Conservation (phyloP, 2,113 vertebrate species). For the Lethenteron camtschaticum region DNA sequence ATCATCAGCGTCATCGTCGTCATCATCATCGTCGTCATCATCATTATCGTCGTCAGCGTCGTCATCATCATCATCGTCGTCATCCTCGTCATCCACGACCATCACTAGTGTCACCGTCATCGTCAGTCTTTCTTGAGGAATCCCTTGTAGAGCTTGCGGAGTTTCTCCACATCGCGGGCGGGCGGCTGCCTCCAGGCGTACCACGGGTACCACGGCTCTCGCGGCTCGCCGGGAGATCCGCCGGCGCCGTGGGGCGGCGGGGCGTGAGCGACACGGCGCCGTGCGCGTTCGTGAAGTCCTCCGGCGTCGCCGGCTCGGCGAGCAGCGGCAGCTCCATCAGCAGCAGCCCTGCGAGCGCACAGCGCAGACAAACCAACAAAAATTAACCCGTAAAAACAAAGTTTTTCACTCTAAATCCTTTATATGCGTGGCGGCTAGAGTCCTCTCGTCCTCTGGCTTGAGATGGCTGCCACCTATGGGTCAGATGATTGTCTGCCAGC, state of each 20-base stretch:
- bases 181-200: slow-evolving; percentile 34
- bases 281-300: slow-evolving; percentile 39
- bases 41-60: too few relatives aligned
- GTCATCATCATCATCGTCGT: too few relatives aligned
- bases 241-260: slow-evolving; percentile 14
- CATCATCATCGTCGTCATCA: too few relatives aligned
- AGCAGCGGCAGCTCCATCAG: slow-evolving; percentile 21
- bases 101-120: too few relatives aligned
- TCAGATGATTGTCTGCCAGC: too few relatives aligned
- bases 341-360: slow-evolving; percentile 31
- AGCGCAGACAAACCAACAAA: not conserved
- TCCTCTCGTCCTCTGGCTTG: too few relatives aligned
- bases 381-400: too few relatives aligned
- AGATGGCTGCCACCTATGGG: too few relatives aligned
- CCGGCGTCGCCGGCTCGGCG: slow-evolving; percentile 22
- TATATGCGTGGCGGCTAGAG: too few relatives aligned
- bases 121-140: slow-evolving; percentile 25
- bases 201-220: slow-evolving; percentile 56
- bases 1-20: too few relatives aligned
- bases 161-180: slow-evolving; percentile 25
- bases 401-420: too few relatives aligned
- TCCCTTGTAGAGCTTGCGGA: slow-evolving; percentile 33
- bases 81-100: too few relatives aligned
- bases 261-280: slow-evolving; percentile 37
- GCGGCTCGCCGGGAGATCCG: slow-evolving; percentile 15